phyloP scores from a whole-genome alignment of 2,888 invertebrate species.

The Tiphia femorata region DNA sequence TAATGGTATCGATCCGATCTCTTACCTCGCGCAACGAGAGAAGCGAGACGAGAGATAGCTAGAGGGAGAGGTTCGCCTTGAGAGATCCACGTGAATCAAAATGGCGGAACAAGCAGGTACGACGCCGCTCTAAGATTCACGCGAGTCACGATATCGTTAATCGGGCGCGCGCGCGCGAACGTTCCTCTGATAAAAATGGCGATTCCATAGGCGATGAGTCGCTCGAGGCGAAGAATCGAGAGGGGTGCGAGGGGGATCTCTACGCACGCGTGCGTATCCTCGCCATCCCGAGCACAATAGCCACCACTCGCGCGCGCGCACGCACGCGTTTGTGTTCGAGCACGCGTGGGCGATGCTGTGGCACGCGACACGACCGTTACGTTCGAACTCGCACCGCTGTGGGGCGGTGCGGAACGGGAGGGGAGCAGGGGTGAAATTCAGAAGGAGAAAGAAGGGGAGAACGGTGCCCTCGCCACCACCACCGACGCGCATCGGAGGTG shows the following conservation, averaged over 20 bases:
- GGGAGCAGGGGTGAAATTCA: slow-evolving; percentile 53
- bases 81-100: too few relatives aligned
- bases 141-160: too few relatives aligned
- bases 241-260: slow-evolving; percentile 10
- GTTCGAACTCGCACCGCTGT: slow-evolving; percentile 57
- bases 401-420: slow-evolving; percentile 32
- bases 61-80: too few relatives aligned
- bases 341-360: slow-evolving; percentile 68
- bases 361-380: slow-evolving; percentile 70
- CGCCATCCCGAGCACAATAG: too few relatives aligned
- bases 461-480: slow-evolving; percentile 36
- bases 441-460: slow-evolving; percentile 44
- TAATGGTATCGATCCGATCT: too few relatives aligned
- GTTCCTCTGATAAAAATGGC: too few relatives aligned
- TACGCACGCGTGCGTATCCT: background rate
- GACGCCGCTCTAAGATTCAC: too few relatives aligned
- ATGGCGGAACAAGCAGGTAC: too few relatives aligned
- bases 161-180: too few relatives aligned
- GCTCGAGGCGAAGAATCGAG: slow-evolving; percentile 9
- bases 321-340: slow-evolving; percentile 55
- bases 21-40: too few relatives aligned
- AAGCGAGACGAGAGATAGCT: too few relatives aligned
- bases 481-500: slow-evolving; percentile 3
- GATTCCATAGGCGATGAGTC: background rate
- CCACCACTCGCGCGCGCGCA: slow-evolving; percentile 12